Base-by-base conservation (phyloP, 2,797 vertebrate genomes). In the Thripadectes ignobilis region DNA sequence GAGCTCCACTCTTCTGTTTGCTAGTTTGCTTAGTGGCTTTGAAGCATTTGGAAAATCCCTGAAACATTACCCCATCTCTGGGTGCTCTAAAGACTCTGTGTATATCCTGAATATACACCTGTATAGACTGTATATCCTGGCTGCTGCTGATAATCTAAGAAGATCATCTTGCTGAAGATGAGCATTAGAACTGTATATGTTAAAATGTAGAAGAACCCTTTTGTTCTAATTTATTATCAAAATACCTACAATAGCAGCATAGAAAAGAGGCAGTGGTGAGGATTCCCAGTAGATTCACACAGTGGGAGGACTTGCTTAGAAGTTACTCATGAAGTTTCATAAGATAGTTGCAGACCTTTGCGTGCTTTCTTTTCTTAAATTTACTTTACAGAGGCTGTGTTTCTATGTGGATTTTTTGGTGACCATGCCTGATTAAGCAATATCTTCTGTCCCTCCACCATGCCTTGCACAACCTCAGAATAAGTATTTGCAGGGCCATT, bases 1-100 rank as follows among this genome's bases (percentile, higher is more conserved):
- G 9, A 54, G 12, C 15, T 12, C 9, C 24, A 20, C 12, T 81
- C 14, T 15, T 57, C 39, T 0, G 0, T 12, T 82, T 76, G 10
- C 11, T 73, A 43, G 14, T 39, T 69, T 87, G 26, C 18, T 82
- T 87, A 54, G 54, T 32, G 15, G 1, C 22, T 92, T 92, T 76
- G 43, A 81, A 73, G 16, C 55, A 43, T 19, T 51, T 51, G 15
- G n/a, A 89, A 91, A 82, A 87, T 41, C 14, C 8, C 11, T 20
- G 41, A 88, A 49, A 71, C 14, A 8, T 26, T 51, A 10, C 3
- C 22, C 8, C 15, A 48, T 12, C 18, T 43, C 29, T 59, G 3
- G 41, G 30, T 68, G 15, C n/a, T 75, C 52, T 66, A 14, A 74
- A 41, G 51, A 76, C 6, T 29, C 26, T 1, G 2, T 78, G 32